Conservation (phyloP, 2,113 vertebrate genomes). For the Pheucticus melanocephalus region DNA sequence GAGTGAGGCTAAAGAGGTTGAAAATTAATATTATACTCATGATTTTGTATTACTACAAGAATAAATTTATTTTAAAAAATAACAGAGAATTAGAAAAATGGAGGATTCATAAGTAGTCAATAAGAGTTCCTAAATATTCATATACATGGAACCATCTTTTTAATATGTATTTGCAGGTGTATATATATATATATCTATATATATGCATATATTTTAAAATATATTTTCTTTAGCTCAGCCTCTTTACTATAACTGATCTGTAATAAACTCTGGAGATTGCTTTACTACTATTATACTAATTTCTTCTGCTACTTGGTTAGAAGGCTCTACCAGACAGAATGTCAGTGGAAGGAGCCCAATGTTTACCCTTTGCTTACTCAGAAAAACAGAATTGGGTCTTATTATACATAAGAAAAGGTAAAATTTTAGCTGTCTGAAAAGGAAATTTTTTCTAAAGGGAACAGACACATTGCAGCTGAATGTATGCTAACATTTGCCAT, state of each 20-base stretch:
- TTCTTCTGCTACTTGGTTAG: neutral
- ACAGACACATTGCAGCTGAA: neutral
- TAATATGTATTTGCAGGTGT: neutral
- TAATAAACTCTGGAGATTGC: neutral
- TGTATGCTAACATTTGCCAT: neutral
- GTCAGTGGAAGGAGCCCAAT: neutral
- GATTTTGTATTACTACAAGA: neutral
- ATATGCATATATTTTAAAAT: neutral
- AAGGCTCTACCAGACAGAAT: neutral
- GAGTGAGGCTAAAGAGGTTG: neutral
- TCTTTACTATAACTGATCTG: neutral
- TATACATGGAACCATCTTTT: neutral
- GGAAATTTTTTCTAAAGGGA: neutral
- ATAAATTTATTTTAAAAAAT: neutral
- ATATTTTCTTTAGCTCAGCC: neutral
- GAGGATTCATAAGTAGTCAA: neutral
- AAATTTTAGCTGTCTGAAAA: neutral
- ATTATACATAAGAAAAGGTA: neutral
- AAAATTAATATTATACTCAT: neutral
- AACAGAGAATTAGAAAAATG: neutral
- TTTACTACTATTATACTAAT: neutral
- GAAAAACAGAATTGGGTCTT: neutral
- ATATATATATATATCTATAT: neutral
- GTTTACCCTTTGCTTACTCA: neutral
- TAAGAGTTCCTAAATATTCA: neutral